Base-by-base conservation (phyloP, 2,888 invertebrate species). In the Scaptomyza reducta region DNA sequence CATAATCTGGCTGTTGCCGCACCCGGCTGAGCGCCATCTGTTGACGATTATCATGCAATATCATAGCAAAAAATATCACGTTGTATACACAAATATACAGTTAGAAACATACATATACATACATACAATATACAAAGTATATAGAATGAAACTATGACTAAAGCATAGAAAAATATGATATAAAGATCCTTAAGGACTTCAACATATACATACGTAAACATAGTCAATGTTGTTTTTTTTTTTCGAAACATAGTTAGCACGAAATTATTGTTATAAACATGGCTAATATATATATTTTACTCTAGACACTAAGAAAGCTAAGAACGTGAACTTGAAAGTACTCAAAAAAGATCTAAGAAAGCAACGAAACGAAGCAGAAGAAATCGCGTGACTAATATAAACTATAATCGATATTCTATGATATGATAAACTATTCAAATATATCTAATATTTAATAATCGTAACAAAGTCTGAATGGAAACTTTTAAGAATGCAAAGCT, bases 1-100 rank as follows among this genome's bases (percentile, higher is more conserved):
- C 41, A 42, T 77, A 22, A 18, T 75, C 6, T 70, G 81, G 59
- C 55, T 70, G 27, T 55, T 70, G 47, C 76, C 76, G 74, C 70
- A 14, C 80, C 86, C 35, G 87, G 85, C 64, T 87, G 82, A 78
- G 38, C 62, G 58, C 46, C 58, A 50, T 31, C 44, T 38, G 11
- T 31, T 6, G 45, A 6, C 9, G 9, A 6, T 9, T 74, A 82
- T 82, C 85, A 87, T 84, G 84, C 84, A 87, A 84, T 87, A 87
- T 84, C 87, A 87, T 74, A 79, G 80, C 69, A 71, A 70, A n/a
- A n/a, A 74, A 82, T 83, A 83, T 79, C 78, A 80, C 76, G n/a
- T n/a, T n/a, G n/a, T n/a, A n/a, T n/a, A 58, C 40, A 71, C 25
- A 33, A n/a, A 46, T 41, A 57, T 55, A 65, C 29, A 64, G 6